Conservation (phyloP, 2,113 vertebrate species). For the Anhinga rufa region DNA sequence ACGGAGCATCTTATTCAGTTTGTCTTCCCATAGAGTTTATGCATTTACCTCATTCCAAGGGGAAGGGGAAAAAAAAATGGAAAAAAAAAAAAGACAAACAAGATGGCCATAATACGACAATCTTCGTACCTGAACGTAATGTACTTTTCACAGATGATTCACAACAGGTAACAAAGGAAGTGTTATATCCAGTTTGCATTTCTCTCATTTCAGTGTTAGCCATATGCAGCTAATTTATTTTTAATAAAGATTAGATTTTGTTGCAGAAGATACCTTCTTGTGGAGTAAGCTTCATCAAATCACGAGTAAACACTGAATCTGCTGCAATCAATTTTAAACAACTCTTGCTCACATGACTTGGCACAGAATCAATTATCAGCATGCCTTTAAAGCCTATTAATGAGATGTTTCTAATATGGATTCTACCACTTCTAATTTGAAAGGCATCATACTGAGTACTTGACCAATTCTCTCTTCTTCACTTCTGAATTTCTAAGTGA, state of each 20-base stretch:
- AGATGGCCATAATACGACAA: background rate
- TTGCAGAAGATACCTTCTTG: background rate
- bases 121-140: background rate
- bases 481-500: background rate
- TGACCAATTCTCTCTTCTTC: background rate
- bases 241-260: background rate
- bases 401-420: background rate
- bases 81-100: background rate
- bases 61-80: background rate
- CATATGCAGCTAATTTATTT: background rate
- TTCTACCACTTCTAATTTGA: background rate
- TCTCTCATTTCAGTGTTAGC: background rate
- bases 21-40: background rate
- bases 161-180: background rate
- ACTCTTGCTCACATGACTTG: background rate
- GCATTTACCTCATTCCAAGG: background rate
- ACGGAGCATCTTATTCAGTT: background rate
- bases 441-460: background rate
- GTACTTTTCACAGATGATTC: background rate
- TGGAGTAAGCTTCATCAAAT: background rate
- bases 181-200: background rate
- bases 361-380: background rate
- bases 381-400: background rate
- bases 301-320: background rate
- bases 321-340: background rate